Percentiles rank a stretch among this genome's conserved stretches.
These are phyloP conservation scores for Caranx ignobilis DNA, from an alignment of 2,113 vertebrate species.

Conservation along the genomic window DNA sequence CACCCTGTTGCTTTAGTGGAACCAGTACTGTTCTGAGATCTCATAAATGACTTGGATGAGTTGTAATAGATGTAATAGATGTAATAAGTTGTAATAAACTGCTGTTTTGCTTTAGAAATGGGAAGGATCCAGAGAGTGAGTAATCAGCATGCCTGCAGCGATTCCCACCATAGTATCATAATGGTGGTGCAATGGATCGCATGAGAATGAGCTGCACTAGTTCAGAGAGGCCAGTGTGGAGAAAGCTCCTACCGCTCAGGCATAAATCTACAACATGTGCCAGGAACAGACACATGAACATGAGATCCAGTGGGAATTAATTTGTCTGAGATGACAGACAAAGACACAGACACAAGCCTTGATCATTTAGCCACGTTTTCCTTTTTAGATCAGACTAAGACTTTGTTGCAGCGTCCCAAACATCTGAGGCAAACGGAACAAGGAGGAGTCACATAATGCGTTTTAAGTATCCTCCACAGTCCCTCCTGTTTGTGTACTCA, in stretches of 20 bases:
- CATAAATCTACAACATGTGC: neutral
- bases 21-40: neutral
- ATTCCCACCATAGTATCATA: slow-evolving; percentile 55
- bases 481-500: neutral
- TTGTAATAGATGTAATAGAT: no score
- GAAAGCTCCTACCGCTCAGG: neutral
- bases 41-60: neutral
- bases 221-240: neutral
- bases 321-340: no score
- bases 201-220: slow-evolving; percentile 34
- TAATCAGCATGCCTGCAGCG: slow-evolving; percentile 78
- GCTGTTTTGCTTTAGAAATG: neutral
- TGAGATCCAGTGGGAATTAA: neutral
- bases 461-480: slow-evolving; percentile 3
- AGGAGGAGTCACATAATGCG: neutral
- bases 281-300: neutral
- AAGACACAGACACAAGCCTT: neutral
- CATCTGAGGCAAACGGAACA: neutral
- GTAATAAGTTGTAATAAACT: neutral
- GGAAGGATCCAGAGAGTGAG: slow-evolving; percentile 51
- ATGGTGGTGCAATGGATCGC: slow-evolving; percentile 57
- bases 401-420: neutral
- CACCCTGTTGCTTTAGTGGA: no score
- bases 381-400: neutral
- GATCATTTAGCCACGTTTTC: neutral